A percentile compares a stretch with the other conserved stretches of the same genome.
Evolutionary conservation across 2,888 invertebrate genomes (phyloP).

Genomic region (Meandrusa payeni): DNA sequence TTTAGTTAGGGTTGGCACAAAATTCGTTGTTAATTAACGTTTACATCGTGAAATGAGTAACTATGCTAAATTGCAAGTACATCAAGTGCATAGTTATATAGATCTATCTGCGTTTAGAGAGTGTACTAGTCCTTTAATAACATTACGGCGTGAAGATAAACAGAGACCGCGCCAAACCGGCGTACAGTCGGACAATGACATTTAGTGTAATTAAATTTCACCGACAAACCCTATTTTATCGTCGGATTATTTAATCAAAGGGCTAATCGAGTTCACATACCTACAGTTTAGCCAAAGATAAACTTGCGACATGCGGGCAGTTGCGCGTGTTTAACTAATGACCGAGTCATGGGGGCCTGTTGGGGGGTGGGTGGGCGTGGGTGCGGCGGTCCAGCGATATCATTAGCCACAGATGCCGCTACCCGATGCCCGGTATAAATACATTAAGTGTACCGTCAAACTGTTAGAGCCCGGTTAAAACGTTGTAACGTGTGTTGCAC

Average conservation of each 20-base stretch:
- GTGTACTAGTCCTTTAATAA: too few relatives aligned
- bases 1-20: too few relatives aligned
- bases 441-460: constrained; percentile 78
- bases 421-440: constrained; percentile 72
- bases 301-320: constrained; percentile 79
- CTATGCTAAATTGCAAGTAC: too few relatives aligned
- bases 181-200: constrained; percentile 61
- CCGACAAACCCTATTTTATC: constrained; percentile 71
- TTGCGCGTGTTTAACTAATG: constrained; percentile 81
- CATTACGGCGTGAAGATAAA: constrained; percentile 3
- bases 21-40: too few relatives aligned
- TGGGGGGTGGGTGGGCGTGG: constrained; percentile 30
- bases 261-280: constrained; percentile 79
- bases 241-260: constrained; percentile 79
- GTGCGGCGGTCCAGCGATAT: constrained; percentile 63
- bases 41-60: too few relatives aligned
- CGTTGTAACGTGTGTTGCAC: constrained; percentile 41
- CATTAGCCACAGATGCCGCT: constrained; percentile 80
- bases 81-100: too few relatives aligned
- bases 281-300: constrained; percentile 78
- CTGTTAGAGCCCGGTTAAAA: constrained; percentile 66
- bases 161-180: too few relatives aligned
- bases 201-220: constrained; percentile 77
- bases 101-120: too few relatives aligned
- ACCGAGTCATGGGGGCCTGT: constrained; percentile 61